Evolutionary conservation across 2,888 invertebrate genomes (phyloP), one percentile per base, ranked within the genome.

Genomic region (Copidosoma aretas): DNA sequence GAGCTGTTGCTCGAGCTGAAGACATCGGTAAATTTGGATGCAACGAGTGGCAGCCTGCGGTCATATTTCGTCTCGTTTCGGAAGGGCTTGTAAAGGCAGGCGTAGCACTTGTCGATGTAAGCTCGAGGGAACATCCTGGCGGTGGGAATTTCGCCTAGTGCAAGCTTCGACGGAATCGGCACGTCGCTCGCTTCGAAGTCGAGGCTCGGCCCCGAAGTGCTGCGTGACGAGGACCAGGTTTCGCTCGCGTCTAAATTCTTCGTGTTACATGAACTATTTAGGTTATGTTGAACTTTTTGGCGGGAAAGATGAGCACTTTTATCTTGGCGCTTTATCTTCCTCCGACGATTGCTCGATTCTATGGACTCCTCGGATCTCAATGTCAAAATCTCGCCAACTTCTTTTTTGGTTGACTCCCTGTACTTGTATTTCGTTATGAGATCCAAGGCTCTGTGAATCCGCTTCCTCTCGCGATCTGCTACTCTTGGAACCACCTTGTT

Each of bases 21-120:
- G 8, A 32, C 14, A 19, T 14, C 2, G 17, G 56, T 21, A 1
- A 52, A 58, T 54, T 60, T 57, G n/a, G 67, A 3, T 17, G 21
- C 56, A 17, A 68, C 22, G 0, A 67, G 25, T 0, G 71, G 72
- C 39, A 69, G 60, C 61, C 72, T 64, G 8, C 69, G 57, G 15
- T 58, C 60, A 3, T 39, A 17, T 51, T 64, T 64, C 4, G 32
- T 15, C 3, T 63, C 41, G 10, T 25, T 32, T 24, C 71, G 54
- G 0, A 74, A 68, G 17, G 80, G 72, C 66, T 76, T 77, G 64
- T 77, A 72, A 70, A 83, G 74, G 67, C 83, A 84, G 15, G 80
- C 74, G 12, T 81, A 70, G 67, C 83, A 83, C 65, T 77, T 80
- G 63, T 83, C 82, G 4, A 69, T 60, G 21, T 75, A 77, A 43